Evolutionary conservation across 2,888 invertebrate genomes (phyloP).

Genomic region (Acanthosepion esculentum): DNA sequence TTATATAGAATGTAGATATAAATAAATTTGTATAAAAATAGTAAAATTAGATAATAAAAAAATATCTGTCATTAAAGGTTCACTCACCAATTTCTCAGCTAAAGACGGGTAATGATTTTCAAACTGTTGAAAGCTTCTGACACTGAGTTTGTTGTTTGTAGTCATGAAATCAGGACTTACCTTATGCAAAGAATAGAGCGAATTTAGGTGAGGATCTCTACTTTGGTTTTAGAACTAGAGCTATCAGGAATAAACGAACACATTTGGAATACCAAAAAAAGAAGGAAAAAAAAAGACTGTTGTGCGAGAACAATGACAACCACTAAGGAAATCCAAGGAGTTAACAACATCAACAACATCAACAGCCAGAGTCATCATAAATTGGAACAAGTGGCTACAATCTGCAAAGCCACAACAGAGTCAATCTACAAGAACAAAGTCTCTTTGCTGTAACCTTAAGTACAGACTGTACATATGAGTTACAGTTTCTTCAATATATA

Average conservation of each 20-base stretch:
- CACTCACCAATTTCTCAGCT: slow-evolving; percentile 33
- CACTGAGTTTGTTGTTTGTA: not conserved
- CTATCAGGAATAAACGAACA: slow-evolving; percentile 33
- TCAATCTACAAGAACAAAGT: not conserved
- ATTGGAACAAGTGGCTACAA: slow-evolving; percentile 46
- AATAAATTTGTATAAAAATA: not conserved
- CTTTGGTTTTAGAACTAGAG: slow-evolving; percentile 4
- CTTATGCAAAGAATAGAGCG: slow-evolving; percentile 10
- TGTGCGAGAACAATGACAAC: not conserved
- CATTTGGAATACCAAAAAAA: slow-evolving; percentile 1
- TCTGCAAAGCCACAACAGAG: slow-evolving; percentile 42
- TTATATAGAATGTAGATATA: not conserved
- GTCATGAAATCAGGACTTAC: slow-evolving; percentile 21
- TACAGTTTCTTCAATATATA: not conserved
- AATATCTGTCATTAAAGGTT: slow-evolving; percentile 33
- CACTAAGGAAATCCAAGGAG: slow-evolving; percentile 16
- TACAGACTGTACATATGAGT: not conserved
- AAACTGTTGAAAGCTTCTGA: not conserved
- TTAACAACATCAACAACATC: slow-evolving; percentile 14
- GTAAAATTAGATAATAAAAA: slow-evolving; percentile 9
- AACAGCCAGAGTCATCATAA: not conserved
- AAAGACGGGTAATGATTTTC: slow-evolving; percentile 33
- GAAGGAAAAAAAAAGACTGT: not conserved
- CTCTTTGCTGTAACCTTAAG: not conserved
- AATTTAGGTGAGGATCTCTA: not conserved